These are phyloP conservation scores for Galeopterus variegatus DNA, from an alignment of 2,113 vertebrate species.

Conservation along the genomic window DNA sequence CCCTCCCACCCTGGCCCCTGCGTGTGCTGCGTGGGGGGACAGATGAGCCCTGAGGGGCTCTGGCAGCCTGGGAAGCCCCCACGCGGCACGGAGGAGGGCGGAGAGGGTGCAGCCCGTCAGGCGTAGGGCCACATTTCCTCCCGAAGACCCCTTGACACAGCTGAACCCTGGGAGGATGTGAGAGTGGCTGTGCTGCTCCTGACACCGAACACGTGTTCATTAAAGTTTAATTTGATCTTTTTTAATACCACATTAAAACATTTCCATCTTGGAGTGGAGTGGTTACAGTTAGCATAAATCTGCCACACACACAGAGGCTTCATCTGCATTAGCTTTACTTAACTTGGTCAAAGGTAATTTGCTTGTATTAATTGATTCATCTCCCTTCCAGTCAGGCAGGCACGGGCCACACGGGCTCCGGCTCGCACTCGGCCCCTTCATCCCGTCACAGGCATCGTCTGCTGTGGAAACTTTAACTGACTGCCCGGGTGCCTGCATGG, in stretches of 20 bases:
- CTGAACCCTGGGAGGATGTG: not conserved
- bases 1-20: not conserved
- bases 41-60: too few species aligned
- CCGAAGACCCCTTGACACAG: not conserved
- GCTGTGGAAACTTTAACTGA: too few species aligned
- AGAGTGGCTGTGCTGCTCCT: not conserved
- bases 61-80: too few species aligned
- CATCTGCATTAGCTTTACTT: conserved; percentile 86
- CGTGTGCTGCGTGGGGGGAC: too few species aligned
- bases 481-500: not conserved
- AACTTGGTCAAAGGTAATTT: conserved; percentile 87
- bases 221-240: conserved; percentile 87
- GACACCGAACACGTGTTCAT: conserved; percentile 78
- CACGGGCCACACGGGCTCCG: too few species aligned
- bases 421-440: too few species aligned
- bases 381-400: not conserved
- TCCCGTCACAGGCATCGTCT: accelerated
- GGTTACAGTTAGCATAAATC: conserved; percentile 83
- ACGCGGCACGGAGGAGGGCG: too few species aligned
- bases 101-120: accelerated
- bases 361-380: conserved; percentile 86
- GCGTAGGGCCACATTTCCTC: not conserved
- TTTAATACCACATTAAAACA: conserved; percentile 84
- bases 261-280: conserved; percentile 77
- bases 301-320: conserved; percentile 77